Evolutionary conservation across 1,140 invertebrate genomes (phyloP).

Genomic region (Lordiphosa collinella): DNA sequence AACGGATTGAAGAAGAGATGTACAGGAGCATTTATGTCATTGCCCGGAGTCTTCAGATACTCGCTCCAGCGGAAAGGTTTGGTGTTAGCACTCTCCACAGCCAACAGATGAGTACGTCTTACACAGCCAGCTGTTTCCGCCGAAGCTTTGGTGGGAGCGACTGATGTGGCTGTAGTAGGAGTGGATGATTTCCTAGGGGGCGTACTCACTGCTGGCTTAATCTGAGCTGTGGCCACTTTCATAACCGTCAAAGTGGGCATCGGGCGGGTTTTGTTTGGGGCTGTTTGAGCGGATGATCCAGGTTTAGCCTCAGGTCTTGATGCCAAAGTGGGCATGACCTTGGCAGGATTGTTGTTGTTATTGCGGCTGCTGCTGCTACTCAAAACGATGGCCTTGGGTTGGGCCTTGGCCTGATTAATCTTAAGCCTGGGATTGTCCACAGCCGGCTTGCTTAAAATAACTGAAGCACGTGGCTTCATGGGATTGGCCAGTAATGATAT

Average conservation of each 20-base stretch:
- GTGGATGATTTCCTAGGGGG: too few relatives aligned
- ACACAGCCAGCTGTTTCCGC: conserved; percentile 32
- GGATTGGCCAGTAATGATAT: conserved; percentile 44
- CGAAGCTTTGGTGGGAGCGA: conserved; percentile 47
- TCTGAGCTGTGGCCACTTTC: conserved; percentile 5
- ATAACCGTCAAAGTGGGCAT: conserved; percentile 11
- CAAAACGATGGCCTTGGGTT: conserved; percentile 35
- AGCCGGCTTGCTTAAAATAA: conserved; percentile 48
- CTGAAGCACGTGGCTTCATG: conserved; percentile 12
- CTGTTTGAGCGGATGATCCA: not conserved
- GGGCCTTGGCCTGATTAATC: conserved; percentile 46
- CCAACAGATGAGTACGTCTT: conserved; percentile 20
- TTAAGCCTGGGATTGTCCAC: conserved; percentile 58
- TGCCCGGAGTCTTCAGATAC: conserved; percentile 43
- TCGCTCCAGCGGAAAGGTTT: conserved; percentile 60
- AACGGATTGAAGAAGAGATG: conserved; percentile 90
- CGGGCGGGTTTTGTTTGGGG: not conserved
- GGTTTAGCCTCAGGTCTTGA: conserved; percentile 11
- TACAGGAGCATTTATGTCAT: conserved; percentile 82
- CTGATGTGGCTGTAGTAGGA: not conserved
- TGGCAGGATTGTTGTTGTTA: conserved; percentile 19
- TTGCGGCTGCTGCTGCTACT: conserved; percentile 10
- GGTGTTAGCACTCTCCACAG: not conserved
- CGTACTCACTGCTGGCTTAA: conserved; percentile 81
- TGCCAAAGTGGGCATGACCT: not conserved